These are phyloP conservation scores for Pseudococcus longispinus DNA, from an alignment of 2,888 invertebrate species.

Conservation along the genomic window DNA sequence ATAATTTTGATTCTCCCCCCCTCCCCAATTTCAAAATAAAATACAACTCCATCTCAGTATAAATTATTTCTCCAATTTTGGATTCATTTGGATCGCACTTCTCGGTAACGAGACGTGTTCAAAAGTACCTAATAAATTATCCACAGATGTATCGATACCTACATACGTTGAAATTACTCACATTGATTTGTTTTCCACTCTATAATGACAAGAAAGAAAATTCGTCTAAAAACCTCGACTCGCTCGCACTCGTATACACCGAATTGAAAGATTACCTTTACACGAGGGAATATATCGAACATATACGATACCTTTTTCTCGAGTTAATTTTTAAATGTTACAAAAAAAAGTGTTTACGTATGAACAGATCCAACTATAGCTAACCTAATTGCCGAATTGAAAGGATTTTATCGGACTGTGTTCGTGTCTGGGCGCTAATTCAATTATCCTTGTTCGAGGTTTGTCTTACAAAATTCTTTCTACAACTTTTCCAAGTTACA, in stretches of 20 bases:
- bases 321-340: conserved; percentile 41
- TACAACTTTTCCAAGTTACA: conserved; percentile 18
- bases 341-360: conserved; percentile 39
- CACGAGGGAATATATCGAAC: conserved; percentile 16
- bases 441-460: conserved; percentile 33
- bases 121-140: not conserved
- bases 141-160: too few relatives aligned
- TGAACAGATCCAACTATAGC: conserved; percentile 9
- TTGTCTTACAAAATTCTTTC: conserved; percentile 39
- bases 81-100: not conserved
- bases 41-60: too few relatives aligned
- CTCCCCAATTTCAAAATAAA: too few relatives aligned
- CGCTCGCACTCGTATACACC: not conserved
- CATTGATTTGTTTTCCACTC: not conserved
- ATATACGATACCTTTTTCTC: conserved; percentile 2
- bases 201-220: not conserved
- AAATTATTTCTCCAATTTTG: not conserved
- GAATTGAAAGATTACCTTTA: conserved; percentile 32
- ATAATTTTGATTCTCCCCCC: too few relatives aligned
- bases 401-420: conserved; percentile 34
- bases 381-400: conserved; percentile 41
- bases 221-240: not conserved
- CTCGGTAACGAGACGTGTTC: not conserved
- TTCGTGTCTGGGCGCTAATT: conserved; percentile 41
- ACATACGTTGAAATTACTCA: too few relatives aligned